These are phyloP conservation scores for Synergus umbraculus DNA, from an alignment of 2,888 invertebrate species.

Conservation along the genomic window DNA sequence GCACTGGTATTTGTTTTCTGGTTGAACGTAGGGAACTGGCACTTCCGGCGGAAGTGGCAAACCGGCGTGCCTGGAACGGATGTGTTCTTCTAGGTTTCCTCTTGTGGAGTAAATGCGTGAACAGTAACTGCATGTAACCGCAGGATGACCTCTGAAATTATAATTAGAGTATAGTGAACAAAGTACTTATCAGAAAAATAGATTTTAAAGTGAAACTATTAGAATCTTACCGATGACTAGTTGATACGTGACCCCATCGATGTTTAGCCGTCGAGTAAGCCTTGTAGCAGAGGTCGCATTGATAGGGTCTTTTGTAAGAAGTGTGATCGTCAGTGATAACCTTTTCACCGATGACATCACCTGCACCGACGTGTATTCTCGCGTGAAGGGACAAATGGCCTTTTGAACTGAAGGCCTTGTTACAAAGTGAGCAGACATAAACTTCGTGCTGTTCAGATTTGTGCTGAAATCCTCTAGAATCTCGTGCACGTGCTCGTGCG, in stretches of 20 bases:
- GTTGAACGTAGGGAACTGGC: slow-evolving; percentile 55
- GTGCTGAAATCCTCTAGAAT: slow-evolving; percentile 53
- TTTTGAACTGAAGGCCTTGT: slow-evolving; percentile 77
- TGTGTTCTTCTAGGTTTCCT: slow-evolving; percentile 77
- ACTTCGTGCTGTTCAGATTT: slow-evolving; percentile 73
- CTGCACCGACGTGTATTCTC: slow-evolving; percentile 75
- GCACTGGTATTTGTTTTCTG: slow-evolving; percentile 68
- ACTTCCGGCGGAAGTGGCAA: slow-evolving; percentile 68
- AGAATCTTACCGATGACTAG: slow-evolving; percentile 71
- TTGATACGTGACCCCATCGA: slow-evolving; percentile 78
- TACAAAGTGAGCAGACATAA: slow-evolving; percentile 75
- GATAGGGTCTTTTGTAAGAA: slow-evolving; percentile 76
- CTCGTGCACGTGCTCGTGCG: slow-evolving; percentile 44
- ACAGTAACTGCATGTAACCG: slow-evolving; percentile 76
- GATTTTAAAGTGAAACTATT: slow-evolving; percentile 8
- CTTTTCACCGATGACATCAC: slow-evolving; percentile 75
- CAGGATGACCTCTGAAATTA: slow-evolving; percentile 75
- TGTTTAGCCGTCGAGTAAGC: slow-evolving; percentile 78
- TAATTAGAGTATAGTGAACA: not conserved
- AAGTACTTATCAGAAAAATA: slow-evolving; percentile 16
- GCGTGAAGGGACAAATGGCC: slow-evolving; percentile 77
- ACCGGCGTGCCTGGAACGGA: slow-evolving; percentile 75
- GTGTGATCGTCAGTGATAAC: slow-evolving; percentile 76
- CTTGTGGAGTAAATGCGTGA: slow-evolving; percentile 77
- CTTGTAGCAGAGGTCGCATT: slow-evolving; percentile 77